Evolutionary conservation across 2,888 invertebrate genomes (phyloP), one percentile per base, ranked within the genome.

Genomic region (Euzophera pinguis): DNA sequence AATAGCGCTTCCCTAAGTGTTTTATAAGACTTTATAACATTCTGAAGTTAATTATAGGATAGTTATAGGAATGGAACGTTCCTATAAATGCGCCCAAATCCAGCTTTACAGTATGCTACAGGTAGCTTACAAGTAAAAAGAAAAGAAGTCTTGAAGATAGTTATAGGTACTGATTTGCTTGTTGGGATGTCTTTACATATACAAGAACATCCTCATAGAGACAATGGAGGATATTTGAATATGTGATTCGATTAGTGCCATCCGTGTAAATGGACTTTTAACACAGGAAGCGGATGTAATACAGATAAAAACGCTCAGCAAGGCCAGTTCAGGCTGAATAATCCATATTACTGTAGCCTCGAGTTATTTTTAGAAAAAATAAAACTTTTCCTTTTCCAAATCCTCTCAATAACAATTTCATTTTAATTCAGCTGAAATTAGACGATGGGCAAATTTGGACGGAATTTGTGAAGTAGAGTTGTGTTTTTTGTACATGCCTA

Each of bases 311-410:
- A 50, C 53, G 38, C 45, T 54, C 55, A 50, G 58, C 70, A 67
- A 72, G 73, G 69, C 59, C 66, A 53, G 50, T 56, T 56, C 59
- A 47, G 58, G 52, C 61, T 64, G 61, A 57, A 60, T 63, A 59
- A 60, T 59, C 53, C 53, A 54, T 38, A 29, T 53, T 47, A 14
- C 47, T 48, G 42, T 56, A 65, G 58, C 73, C 73, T 73, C 64
- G 69, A 45, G 57, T 59, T 75, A 75, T 72, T 69, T 75, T 69
- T 73, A 74, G 72, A 72, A 66, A 62, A 63, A 62, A 54, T 60
- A 54, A 54, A 47, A 48, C 39, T 57, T 58, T 61, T 62, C 53
- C 59, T 58, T 51, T 53, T 55, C 48, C 48, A 10, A 50, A 37
- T 37, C 34, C 17, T 14, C 14, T 39, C 9, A 4, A 9, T 39